Evolutionary conservation across 2,113 vertebrate species (phyloP).

Genomic region (Nothocercus nigrocapillus): DNA sequence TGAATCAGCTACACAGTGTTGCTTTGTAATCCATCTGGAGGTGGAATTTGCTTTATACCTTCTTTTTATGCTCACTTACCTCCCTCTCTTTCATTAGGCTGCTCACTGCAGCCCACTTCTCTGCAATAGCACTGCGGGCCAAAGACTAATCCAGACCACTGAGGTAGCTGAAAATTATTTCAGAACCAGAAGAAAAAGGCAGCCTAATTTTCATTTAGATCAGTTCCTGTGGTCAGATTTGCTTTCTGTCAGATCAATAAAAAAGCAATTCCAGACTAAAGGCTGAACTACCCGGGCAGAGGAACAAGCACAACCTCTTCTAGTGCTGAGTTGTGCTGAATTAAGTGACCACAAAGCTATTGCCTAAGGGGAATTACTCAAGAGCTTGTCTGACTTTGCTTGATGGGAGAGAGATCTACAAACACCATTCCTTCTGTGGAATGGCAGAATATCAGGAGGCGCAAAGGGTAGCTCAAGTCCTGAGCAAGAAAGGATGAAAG

Average conservation of each 20-base stretch:
- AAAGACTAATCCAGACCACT: accelerated
- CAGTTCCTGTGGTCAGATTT: accelerated
- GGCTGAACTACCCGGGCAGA: background rate
- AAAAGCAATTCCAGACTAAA: background rate
- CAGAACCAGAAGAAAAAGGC: accelerated
- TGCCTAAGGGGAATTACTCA: background rate
- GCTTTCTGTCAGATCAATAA: background rate
- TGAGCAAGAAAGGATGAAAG: background rate
- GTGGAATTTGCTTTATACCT: constrained; percentile 13
- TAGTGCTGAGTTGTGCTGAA: background rate
- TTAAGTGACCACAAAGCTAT: background rate
- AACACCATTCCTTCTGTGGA: background rate
- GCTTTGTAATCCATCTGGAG: background rate
- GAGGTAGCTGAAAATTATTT: background rate
- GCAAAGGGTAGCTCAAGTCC: background rate
- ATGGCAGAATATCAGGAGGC: background rate
- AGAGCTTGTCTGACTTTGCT: background rate
- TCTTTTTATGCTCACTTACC: background rate
- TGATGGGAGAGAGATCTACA: background rate
- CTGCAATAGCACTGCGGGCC: accelerated
- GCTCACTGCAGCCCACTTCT: background rate
- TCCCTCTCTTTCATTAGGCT: accelerated
- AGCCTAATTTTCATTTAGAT: background rate
- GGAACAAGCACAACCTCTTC: background rate
- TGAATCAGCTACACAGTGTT: accelerated